A percentile compares a stretch with the other conserved stretches of the same genome.
Evolutionary conservation across 1,140 invertebrate species (phyloP).

Genomic region (Diorhabda sublineata): DNA sequence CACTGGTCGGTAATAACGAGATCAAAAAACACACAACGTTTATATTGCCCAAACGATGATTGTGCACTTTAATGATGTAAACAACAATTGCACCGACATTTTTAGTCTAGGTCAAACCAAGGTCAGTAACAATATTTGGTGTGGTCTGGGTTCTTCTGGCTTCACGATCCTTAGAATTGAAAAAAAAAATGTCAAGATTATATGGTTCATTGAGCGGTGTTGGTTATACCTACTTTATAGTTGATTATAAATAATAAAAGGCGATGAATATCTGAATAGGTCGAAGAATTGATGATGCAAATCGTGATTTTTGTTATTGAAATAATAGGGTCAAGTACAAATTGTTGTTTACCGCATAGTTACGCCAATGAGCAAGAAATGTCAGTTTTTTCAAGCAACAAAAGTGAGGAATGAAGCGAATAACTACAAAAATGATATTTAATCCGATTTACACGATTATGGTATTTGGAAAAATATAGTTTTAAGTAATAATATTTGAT

Average conservation of each 20-base stretch:
- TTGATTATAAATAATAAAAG: not conserved
- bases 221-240: not conserved
- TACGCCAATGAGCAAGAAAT: not conserved
- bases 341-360: not conserved
- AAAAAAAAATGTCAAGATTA: not conserved
- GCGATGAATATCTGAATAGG: not conserved
- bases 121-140: constrained; percentile 33
- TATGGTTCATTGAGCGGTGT: not conserved
- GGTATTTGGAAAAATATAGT: no score
- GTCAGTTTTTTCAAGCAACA: no score
- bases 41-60: constrained; percentile 38
- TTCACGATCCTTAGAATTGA: not conserved
- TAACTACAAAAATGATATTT: no score
- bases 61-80: constrained; percentile 38
- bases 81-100: constrained; percentile 42
- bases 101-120: constrained; percentile 33
- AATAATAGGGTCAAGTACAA: not conserved
- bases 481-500: no score
- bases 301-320: not conserved
- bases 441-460: no score
- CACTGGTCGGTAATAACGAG: constrained; percentile 6
- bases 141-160: constrained; percentile 18
- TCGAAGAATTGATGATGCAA: not conserved
- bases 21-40: constrained; percentile 13
- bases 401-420: no score